Percentiles rank a stretch among this genome's conserved stretches.
Conservation (phyloP, 1,140 invertebrate species). For the Apis cerana region DNA sequence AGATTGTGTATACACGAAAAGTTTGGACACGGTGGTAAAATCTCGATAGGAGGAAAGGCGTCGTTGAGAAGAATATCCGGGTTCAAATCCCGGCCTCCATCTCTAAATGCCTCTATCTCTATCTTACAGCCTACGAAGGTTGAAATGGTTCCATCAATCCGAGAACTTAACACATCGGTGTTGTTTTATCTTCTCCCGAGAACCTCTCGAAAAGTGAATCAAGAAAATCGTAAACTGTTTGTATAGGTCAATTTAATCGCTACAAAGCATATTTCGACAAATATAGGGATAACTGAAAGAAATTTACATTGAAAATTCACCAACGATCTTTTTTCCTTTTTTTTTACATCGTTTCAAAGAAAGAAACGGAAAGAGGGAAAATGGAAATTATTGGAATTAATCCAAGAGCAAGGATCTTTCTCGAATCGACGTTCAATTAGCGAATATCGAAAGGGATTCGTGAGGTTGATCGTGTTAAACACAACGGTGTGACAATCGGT, state of each 20-base stretch:
- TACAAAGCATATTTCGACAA: too few species aligned
- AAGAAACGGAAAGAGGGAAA: neutral
- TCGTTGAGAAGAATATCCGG: constrained; percentile 3
- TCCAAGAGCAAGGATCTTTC: neutral
- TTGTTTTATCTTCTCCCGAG: neutral
- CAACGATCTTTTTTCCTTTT: too few species aligned
- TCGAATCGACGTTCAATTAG: neutral
- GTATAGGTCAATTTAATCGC: too few species aligned
- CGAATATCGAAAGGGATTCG: neutral
- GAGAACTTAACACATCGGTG: neutral
- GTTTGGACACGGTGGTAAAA: too few species aligned
- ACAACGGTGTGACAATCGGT: neutral
- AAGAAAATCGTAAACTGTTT: too few species aligned
- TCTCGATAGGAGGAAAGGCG: neutral
- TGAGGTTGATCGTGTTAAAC: constrained; percentile 17
- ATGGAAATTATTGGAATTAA: neutral
- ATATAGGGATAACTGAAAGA: too few species aligned
- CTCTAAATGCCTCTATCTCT: too few species aligned
- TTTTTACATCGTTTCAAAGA: neutral
- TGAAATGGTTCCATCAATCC: neutral
- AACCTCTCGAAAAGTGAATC: too few species aligned
- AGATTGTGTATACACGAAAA: too few species aligned
- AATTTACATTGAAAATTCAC: too few species aligned
- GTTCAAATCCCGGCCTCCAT: neutral
- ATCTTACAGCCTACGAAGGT: neutral